phyloP scores from a whole-genome alignment of 2,888 invertebrate species.

The Callimorpha dominula region DNA sequence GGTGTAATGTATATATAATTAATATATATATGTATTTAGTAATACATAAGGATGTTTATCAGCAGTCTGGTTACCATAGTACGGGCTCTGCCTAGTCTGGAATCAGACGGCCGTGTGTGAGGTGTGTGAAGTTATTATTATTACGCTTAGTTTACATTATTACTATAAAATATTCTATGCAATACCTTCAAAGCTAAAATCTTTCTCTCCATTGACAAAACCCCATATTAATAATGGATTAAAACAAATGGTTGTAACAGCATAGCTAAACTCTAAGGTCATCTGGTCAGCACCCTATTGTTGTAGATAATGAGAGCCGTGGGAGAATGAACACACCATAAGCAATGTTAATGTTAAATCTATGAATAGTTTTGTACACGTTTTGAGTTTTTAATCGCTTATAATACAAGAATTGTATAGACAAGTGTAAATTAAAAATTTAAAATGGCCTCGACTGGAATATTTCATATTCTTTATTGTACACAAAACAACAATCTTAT shows the following conservation, averaged over 20 bases:
- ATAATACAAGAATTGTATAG: neutral
- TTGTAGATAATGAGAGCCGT: constrained; percentile 7
- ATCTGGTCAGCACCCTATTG: constrained; percentile 12
- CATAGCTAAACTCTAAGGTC: constrained; percentile 9
- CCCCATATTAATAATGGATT: neutral
- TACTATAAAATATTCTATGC: no score
- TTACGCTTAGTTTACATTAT: no score
- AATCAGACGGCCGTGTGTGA: no score
- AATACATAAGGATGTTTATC: no score
- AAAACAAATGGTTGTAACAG: neutral
- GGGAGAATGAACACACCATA: neutral
- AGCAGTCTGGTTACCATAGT: no score
- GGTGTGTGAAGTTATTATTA: no score
- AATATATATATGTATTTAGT: no score
- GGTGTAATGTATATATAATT: no score
- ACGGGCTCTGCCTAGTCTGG: no score
- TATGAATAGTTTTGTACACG: neutral
- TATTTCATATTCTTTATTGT: no score
- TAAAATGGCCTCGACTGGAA: no score
- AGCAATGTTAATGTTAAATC: neutral
- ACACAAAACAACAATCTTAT: no score
- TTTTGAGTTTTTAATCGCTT: neutral
- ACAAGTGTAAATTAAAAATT: neutral
- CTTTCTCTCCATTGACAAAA: neutral
- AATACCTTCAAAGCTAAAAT: neutral